Evolutionary conservation across 1,140 invertebrate species (phyloP).

Genomic region (Drosophila ambigua): DNA sequence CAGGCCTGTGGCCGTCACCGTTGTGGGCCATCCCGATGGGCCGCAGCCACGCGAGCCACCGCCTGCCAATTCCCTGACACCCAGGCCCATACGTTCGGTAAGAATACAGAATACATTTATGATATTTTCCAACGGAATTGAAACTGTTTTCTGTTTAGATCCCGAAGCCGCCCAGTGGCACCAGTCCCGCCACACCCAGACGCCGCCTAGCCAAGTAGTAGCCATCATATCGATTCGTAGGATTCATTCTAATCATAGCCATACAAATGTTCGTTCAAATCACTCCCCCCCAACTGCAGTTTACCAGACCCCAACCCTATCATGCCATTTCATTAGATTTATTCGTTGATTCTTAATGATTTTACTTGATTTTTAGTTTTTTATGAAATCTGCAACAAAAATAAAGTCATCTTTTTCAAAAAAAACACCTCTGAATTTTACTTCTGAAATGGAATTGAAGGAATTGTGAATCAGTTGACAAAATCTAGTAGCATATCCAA

Average conservation of each 20-base stretch:
- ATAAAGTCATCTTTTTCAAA: slow-evolving; percentile 70
- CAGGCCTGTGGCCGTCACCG: slow-evolving; percentile 76
- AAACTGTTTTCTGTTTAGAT: slow-evolving; percentile 53
- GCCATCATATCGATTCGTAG: slow-evolving; percentile 37
- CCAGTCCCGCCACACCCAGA: slow-evolving; percentile 75
- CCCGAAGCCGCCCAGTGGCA: slow-evolving; percentile 73
- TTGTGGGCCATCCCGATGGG: slow-evolving; percentile 76
- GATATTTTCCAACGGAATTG: not conserved
- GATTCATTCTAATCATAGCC: slow-evolving; percentile 58
- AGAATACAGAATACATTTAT: not conserved
- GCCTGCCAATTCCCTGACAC: slow-evolving; percentile 76
- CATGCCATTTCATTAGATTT: slow-evolving; percentile 39
- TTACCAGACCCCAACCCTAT: not conserved
- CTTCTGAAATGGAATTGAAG: not conserved
- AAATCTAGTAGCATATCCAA: not conserved
- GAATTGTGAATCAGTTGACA: not conserved
- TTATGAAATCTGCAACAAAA: slow-evolving; percentile 35
- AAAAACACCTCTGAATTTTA: not conserved
- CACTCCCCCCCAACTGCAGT: slow-evolving; percentile 3
- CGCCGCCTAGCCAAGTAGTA: slow-evolving; percentile 73
- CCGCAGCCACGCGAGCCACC: slow-evolving; percentile 75
- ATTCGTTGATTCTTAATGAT: slow-evolving; percentile 44
- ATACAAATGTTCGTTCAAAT: slow-evolving; percentile 27
- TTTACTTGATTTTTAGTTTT: slow-evolving; percentile 45
- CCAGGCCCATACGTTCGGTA: slow-evolving; percentile 79